These are phyloP conservation scores for Proisotoma minuta DNA, from an alignment of 2,888 invertebrate species.

Conservation along the genomic window DNA sequence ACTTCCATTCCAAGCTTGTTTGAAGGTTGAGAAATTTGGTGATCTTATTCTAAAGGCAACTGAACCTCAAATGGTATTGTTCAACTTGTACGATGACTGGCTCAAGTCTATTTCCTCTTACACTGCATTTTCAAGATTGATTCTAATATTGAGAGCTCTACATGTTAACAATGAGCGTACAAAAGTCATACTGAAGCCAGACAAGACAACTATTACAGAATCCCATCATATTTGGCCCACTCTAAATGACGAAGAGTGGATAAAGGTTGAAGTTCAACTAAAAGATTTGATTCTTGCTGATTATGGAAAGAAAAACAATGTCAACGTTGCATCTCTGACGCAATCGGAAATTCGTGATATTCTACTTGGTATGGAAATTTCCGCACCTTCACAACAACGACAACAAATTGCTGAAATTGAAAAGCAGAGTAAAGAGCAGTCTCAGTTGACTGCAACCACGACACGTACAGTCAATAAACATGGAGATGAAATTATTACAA, in stretches of 20 bases:
- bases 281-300: conserved; percentile 98
- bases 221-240: conserved; percentile 99
- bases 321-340: conserved; percentile 96
- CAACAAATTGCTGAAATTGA: conserved; percentile 99
- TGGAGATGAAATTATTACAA: conserved; percentile 98
- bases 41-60: conserved; percentile 98
- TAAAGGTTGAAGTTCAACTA: conserved; percentile 95
- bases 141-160: conserved; percentile 89
- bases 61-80: conserved; percentile 99
- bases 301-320: conserved; percentile 99
- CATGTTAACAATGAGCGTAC: conserved; percentile 99
- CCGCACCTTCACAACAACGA: conserved; percentile 95
- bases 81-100: conserved; percentile 99
- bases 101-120: conserved; percentile 98
- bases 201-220: conserved; percentile 98
- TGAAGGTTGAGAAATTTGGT: conserved; percentile 99
- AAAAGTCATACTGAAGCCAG: conserved; percentile 96
- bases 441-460: conserved; percentile 95
- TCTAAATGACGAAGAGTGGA: conserved; percentile 97
- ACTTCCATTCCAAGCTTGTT: conserved; percentile 96
- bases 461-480: conserved; percentile 98
- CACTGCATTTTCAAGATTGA: conserved; percentile 95
- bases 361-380: conserved; percentile 99
- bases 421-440: conserved; percentile 98
- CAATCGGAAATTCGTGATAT: conserved; percentile 99